Conservation (phyloP, 2,888 invertebrate species). For the Venusia cambrica region DNA sequence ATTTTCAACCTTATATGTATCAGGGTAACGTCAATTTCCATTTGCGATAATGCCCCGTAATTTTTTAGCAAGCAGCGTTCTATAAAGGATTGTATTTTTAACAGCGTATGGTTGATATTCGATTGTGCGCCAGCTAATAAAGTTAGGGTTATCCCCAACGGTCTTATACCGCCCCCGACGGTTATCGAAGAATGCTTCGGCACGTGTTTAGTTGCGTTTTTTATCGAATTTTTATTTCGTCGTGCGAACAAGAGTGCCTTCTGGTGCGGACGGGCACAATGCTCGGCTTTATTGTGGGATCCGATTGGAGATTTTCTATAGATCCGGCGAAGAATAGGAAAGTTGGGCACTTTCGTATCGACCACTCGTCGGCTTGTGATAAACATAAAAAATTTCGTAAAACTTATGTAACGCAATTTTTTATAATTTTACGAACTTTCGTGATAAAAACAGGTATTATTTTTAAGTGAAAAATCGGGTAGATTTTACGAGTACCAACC, state of each 20-base stretch:
- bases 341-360: slow-evolving; percentile 5
- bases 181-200: slow-evolving; percentile 76
- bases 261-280: slow-evolving; percentile 65
- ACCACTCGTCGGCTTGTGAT: slow-evolving; percentile 4
- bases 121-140: slow-evolving; percentile 31
- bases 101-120: slow-evolving; percentile 33
- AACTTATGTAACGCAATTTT: too few species aligned
- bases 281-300: slow-evolving; percentile 37
- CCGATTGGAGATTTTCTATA: slow-evolving; percentile 20
- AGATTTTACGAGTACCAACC: too few species aligned
- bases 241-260: slow-evolving; percentile 74
- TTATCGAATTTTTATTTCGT: slow-evolving; percentile 69
- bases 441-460: too few species aligned
- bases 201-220: slow-evolving; percentile 71
- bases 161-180: slow-evolving; percentile 75
- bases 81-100: slow-evolving; percentile 26
- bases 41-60: not conserved
- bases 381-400: slow-evolving; percentile 4
- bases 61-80: slow-evolving; percentile 6
- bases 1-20: slow-evolving; percentile 30
- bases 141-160: slow-evolving; percentile 70
- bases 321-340: slow-evolving; percentile 12
- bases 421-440: too few species aligned
- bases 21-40: slow-evolving; percentile 21
- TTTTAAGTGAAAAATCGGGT: too few species aligned